Evolutionary conservation across 2,113 vertebrate species (phyloP).

Genomic region (Vulpes vulpes): DNA sequence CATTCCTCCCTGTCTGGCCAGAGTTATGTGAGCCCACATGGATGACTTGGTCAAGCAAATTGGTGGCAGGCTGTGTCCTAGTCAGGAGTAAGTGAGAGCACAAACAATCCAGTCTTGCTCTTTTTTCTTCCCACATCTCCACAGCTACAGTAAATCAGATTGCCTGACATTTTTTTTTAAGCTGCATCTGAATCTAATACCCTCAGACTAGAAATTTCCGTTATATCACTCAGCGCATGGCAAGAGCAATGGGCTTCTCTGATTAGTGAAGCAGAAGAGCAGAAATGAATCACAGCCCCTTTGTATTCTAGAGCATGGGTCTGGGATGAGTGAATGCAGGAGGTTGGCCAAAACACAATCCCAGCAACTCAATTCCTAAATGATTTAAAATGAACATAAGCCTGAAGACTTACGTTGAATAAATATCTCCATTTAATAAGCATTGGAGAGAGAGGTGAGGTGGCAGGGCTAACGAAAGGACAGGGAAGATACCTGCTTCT

Average conservation of each 20-base stretch:
- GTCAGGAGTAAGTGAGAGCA: neutral
- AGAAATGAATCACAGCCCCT: constrained; percentile 57
- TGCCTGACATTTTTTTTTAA: neutral
- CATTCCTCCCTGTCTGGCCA: neutral
- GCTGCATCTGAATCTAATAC: constrained; percentile 61
- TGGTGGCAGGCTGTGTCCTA: neutral
- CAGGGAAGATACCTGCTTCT: neutral
- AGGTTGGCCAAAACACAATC: constrained; percentile 66
- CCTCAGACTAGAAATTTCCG: constrained; percentile 51
- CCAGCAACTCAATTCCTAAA: constrained; percentile 53
- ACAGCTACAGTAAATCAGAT: constrained; percentile 52
- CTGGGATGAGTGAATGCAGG: constrained; percentile 24
- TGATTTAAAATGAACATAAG: constrained; percentile 71
- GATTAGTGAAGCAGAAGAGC: constrained; percentile 55
- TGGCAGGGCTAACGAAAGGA: neutral
- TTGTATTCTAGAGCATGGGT: constrained; percentile 60
- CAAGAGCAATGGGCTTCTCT: constrained; percentile 61
- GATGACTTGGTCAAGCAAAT: constrained; percentile 22
- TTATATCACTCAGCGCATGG: constrained; percentile 32
- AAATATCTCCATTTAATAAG: constrained; percentile 65
- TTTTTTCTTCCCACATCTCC: neutral
- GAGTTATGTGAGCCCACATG: neutral
- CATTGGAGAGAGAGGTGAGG: neutral
- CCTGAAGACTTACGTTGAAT: constrained; percentile 59
- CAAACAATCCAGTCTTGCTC: neutral